These are phyloP conservation scores for Drosophila aff. DNA, from an alignment of 1,140 invertebrate species.

Conservation along the genomic window DNA sequence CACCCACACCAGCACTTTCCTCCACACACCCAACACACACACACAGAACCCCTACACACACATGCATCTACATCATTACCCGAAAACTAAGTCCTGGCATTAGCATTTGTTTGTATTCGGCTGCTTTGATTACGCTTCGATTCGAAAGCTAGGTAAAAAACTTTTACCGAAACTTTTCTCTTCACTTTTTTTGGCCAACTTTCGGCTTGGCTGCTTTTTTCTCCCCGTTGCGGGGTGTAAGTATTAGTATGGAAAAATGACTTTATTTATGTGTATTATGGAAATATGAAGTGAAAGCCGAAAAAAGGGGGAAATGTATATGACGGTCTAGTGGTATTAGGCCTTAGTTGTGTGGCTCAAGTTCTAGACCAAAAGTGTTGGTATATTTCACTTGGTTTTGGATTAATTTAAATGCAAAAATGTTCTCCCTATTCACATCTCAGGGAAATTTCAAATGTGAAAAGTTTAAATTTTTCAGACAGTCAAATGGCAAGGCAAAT, in stretches of 20 bases:
- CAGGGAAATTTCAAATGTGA: conserved; percentile 22
- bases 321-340: conserved; percentile 23
- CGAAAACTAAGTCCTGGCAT: conserved; percentile 62
- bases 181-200: conserved; percentile 42
- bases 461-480: conserved; percentile 39
- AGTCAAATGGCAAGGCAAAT: conserved; percentile 60
- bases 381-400: conserved; percentile 8
- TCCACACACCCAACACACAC: conserved; percentile 11
- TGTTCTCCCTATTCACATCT: conserved; percentile 1
- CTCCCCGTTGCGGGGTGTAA: not conserved
- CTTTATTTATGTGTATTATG: conserved; percentile 78
- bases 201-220: conserved; percentile 18
- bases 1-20: conserved; percentile 21
- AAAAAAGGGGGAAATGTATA: conserved; percentile 43
- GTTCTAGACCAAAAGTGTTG: conserved; percentile 2
- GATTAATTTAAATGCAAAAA: conserved; percentile 46
- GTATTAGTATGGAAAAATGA: conserved; percentile 68
- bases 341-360: conserved; percentile 25
- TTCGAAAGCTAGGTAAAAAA: conserved; percentile 71
- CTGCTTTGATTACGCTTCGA: conserved; percentile 81
- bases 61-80: conserved; percentile 37
- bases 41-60: not conserved
- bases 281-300: conserved; percentile 71
- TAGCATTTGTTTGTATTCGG: conserved; percentile 78
- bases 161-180: conserved; percentile 65